These are phyloP conservation scores for Oligia latruncula DNA, from an alignment of 2,888 invertebrate species.

Conservation along the genomic window DNA sequence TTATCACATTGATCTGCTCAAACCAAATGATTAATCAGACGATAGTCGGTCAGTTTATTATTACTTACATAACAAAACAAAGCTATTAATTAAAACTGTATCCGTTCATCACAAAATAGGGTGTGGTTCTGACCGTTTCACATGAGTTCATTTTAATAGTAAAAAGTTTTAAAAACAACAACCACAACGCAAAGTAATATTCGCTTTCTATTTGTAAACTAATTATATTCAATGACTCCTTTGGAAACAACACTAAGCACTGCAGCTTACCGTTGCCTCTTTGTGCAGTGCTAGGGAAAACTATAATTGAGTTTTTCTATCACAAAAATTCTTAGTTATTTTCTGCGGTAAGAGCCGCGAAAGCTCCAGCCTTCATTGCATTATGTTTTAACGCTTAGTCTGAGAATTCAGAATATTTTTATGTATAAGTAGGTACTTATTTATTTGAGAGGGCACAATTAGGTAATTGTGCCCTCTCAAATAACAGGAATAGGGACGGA, in stretches of 20 bases:
- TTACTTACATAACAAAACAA: background rate
- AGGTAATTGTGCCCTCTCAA: background rate
- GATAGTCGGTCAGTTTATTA: background rate
- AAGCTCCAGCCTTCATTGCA: background rate
- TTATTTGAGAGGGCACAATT: no score
- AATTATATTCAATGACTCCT: constrained; percentile 45
- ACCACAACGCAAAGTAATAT: constrained; percentile 2
- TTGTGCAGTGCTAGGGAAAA: constrained; percentile 28
- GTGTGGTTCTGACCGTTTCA: background rate
- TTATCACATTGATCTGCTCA: background rate
- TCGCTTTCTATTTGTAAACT: constrained; percentile 34
- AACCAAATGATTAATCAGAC: background rate
- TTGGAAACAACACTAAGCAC: constrained; percentile 29
- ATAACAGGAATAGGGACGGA: background rate
- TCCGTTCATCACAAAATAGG: background rate
- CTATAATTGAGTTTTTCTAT: constrained; percentile 52
- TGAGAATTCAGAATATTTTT: constrained; percentile 9
- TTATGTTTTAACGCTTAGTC: constrained; percentile 4
- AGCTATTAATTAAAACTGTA: constrained; percentile 4
- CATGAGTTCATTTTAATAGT: constrained; percentile 24
- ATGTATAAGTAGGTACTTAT: background rate
- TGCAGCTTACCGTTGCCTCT: constrained; percentile 27
- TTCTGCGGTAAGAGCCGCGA: constrained; percentile 11
- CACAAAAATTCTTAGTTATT: constrained; percentile 40
- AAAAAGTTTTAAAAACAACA: constrained; percentile 10